Conservation (phyloP, 2,888 invertebrate genomes). For the Plagodis dolabraria region DNA sequence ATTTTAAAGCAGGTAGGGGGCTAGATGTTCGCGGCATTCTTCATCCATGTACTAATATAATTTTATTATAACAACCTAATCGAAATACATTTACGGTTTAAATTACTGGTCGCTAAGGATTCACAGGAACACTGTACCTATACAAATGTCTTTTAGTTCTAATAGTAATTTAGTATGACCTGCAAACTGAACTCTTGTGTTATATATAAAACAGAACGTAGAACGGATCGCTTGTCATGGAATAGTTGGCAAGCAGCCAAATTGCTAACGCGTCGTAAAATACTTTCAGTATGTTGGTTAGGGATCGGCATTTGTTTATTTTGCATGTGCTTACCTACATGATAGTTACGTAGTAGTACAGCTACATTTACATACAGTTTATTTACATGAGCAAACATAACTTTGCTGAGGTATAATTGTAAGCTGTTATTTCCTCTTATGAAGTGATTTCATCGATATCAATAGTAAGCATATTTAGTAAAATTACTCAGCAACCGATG, state of each 20-base stretch:
- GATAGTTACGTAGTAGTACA: conserved; percentile 2
- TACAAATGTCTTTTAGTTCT: conserved; percentile 43
- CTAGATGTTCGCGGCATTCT: conserved; percentile 1
- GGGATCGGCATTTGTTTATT: conserved; percentile 69
- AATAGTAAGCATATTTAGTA: conserved; percentile 1
- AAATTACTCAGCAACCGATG: conserved; percentile 7
- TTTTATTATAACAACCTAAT: conserved; percentile 22
- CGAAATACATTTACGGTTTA: conserved; percentile 15
- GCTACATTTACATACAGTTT: conserved; percentile 7
- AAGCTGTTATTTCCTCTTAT: conserved; percentile 22
- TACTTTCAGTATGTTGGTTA: conserved; percentile 73
- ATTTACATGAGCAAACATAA: conserved; percentile 18
- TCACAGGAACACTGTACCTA: conserved; percentile 23
- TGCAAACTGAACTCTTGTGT: conserved; percentile 59
- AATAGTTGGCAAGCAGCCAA: conserved; percentile 76
- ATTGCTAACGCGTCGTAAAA: conserved; percentile 60
- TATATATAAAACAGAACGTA: conserved; percentile 66
- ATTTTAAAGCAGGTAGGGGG: conserved; percentile 32
- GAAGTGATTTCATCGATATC: conserved; percentile 13
- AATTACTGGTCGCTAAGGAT: conserved; percentile 10
- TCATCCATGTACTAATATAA: conserved; percentile 10
- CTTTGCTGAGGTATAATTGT: conserved; percentile 18
- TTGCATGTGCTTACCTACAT: conserved; percentile 38
- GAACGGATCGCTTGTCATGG: conserved; percentile 71
- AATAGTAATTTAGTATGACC: conserved; percentile 49